These are phyloP conservation scores for Apamea anceps DNA, from an alignment of 2,888 invertebrate species.

Conservation along the genomic window DNA sequence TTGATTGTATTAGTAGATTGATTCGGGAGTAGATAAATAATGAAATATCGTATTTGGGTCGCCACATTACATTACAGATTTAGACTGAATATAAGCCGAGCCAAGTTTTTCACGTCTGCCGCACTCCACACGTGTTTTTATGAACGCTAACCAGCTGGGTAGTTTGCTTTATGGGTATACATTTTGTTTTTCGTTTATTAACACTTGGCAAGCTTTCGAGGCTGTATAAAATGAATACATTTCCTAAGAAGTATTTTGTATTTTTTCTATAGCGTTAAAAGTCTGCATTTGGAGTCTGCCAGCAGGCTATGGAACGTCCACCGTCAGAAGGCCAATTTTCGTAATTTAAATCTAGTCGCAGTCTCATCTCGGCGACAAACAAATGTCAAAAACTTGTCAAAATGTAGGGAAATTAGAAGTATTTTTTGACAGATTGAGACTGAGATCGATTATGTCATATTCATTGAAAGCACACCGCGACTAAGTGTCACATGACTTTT, in stretches of 20 bases:
- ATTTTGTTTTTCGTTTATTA: constrained; percentile 14
- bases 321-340: too few relatives aligned
- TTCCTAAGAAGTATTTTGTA: too few relatives aligned
- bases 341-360: too few relatives aligned
- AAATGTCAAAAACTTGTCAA: too few relatives aligned
- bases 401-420: too few relatives aligned
- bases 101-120: constrained; percentile 25
- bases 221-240: background rate
- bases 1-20: constrained; percentile 35
- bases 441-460: too few relatives aligned
- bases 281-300: too few relatives aligned
- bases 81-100: background rate
- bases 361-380: too few relatives aligned
- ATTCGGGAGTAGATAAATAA: constrained; percentile 38
- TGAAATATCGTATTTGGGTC: constrained; percentile 15
- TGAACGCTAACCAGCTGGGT: background rate
- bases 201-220: constrained; percentile 11
- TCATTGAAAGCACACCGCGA: background rate
- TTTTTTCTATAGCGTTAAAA: too few relatives aligned
- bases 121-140: background rate
- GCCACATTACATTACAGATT: constrained; percentile 17
- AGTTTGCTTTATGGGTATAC: background rate
- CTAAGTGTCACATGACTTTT: background rate
- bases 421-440: too few relatives aligned
- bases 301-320: too few relatives aligned